Evolutionary conservation across 2,888 invertebrate genomes (phyloP), one percentile per base, ranked within the genome.

Genomic region (Eristalinus aeneus): DNA sequence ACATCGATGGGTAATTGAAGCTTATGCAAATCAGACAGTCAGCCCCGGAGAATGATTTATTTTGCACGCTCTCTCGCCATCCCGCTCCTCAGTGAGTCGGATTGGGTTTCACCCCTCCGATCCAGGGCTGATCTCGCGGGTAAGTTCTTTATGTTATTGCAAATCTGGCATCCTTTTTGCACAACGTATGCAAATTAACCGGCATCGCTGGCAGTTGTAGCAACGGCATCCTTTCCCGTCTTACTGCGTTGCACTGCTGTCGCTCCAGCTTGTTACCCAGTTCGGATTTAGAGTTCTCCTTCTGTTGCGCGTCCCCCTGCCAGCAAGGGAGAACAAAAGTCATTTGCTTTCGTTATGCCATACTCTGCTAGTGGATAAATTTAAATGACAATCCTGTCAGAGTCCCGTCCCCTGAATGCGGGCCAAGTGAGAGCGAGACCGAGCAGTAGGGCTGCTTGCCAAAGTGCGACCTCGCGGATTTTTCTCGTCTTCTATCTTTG

Each of bases 371-470:
- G 67, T 75, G 65, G 75, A 71, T 84, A 80, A 75, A 84, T 80
- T 84, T 75, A 80, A 84, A 84, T 84, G 80, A 80, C 84, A 84
- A 75, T 84, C 60, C 84, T 74, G 79, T 84, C 83, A 84, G 74
- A 65, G 74, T 73, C 22, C 68, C 67, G 63, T 83, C 20, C 39
- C 61, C 27, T 12, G 54, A 58, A 10, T 54, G 54, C 39, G 63
- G 63, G 16, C 6, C 36, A 6, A 39, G 32, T 20, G 54, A 34
- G 5, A 61, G 3, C 20, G 3, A 22, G 60, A 31, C 34, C 23
- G 32, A 16, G 12, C 16, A 11, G 20, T 22, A 65, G 65, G 23
- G 58, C 65, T 46, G 46, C 46, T 46, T 46, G 46, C 46, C 16
- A 46, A 39, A 58, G 46, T 4, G 20, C 6, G 32, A 27, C 27